phyloP scores from a whole-genome alignment of 2,888 invertebrate genomes.

The Trachelus tabidus region DNA sequence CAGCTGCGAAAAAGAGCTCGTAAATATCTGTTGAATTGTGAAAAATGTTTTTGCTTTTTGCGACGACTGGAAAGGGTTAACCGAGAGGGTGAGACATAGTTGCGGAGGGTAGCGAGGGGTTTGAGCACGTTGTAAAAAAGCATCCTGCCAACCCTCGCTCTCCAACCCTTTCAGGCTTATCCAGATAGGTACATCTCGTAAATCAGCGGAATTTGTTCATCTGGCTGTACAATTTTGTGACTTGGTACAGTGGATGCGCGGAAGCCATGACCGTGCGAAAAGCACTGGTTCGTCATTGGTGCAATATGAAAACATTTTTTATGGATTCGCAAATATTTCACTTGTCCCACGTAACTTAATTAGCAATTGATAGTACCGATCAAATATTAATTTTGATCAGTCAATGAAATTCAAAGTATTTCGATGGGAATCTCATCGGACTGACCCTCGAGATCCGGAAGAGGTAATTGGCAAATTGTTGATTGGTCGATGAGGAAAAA shows the following conservation, averaged over 20 bases:
- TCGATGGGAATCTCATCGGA: neutral
- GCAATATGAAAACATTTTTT: neutral
- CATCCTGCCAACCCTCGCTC: slow-evolving; percentile 1
- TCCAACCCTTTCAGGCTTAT: slow-evolving; percentile 10
- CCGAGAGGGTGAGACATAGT: neutral
- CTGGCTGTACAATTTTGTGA: slow-evolving; percentile 51
- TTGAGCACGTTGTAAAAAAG: neutral
- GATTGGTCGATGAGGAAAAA: neutral
- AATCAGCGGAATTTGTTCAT: slow-evolving; percentile 46
- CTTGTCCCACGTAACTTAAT: neutral
- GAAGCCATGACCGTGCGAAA: slow-evolving; percentile 35
- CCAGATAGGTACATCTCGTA: slow-evolving; percentile 32
- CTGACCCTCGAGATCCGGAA: neutral
- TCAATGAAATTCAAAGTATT: neutral
- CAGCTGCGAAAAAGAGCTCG: slow-evolving; percentile 42
- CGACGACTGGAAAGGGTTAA: neutral
- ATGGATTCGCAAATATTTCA: neutral
- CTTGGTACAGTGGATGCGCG: slow-evolving; percentile 47
- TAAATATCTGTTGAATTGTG: slow-evolving; percentile 48
- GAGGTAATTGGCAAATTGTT: neutral
- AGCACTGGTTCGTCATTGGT: neutral
- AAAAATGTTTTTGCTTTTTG: slow-evolving; percentile 31
- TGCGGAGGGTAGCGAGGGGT: neutral
- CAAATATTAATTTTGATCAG: neutral
- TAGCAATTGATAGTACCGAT: neutral